Percentiles rank a stretch among this genome's conserved stretches.
phyloP scores from a whole-genome alignment of 2,797 vertebrate genomes.

The Molossus molossus region DNA sequence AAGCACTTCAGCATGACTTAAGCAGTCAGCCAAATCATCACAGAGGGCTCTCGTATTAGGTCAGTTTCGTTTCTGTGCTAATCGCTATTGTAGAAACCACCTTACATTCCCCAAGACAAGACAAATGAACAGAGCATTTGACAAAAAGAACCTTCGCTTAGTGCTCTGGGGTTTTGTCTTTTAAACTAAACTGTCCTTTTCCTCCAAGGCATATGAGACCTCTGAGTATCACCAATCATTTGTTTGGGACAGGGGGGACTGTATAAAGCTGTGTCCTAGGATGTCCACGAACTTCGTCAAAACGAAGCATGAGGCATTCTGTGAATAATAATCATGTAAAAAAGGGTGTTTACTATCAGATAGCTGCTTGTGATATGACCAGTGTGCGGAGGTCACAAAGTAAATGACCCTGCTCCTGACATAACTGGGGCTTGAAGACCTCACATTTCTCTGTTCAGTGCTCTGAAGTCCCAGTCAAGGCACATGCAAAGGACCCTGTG shows the following conservation, averaged over 20 bases:
- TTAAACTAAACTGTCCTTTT: background rate
- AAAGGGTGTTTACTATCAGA: background rate
- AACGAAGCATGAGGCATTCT: background rate
- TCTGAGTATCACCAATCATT: background rate
- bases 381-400: background rate
- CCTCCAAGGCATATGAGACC: background rate
- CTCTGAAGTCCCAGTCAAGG: background rate
- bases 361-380: background rate
- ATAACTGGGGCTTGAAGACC: background rate
- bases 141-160: background rate
- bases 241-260: background rate
- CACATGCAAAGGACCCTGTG: background rate
- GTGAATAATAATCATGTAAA: background rate
- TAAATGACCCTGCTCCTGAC: background rate
- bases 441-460: background rate
- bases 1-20: too few species aligned
- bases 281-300: background rate
- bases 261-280: background rate
- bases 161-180: background rate
- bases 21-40: background rate
- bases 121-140: background rate
- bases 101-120: background rate
- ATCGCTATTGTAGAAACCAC: background rate
- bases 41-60: background rate
- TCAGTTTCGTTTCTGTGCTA: background rate